A percentile compares a stretch with the other conserved stretches of the same genome.
These are phyloP conservation scores for Lapara coniferarum DNA, from an alignment of 2,888 invertebrate genomes.

Conservation along the genomic window DNA sequence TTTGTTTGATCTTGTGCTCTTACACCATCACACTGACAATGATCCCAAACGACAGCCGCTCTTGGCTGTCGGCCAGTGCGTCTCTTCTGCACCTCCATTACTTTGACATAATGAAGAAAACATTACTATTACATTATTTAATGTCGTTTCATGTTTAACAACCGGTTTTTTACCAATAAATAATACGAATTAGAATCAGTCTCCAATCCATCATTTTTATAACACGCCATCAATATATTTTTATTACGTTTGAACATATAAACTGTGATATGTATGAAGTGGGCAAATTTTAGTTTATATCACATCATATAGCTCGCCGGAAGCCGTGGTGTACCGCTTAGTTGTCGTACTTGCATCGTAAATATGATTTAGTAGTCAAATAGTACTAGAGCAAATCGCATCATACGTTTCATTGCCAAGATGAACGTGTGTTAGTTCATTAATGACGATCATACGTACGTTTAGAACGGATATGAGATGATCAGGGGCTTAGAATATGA, in stretches of 20 bases:
- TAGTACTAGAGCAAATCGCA: neutral
- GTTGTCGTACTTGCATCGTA: conserved; percentile 16
- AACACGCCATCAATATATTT: neutral
- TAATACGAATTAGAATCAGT: neutral
- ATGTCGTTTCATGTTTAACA: neutral
- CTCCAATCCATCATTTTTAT: neutral
- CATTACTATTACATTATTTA: conserved; percentile 7
- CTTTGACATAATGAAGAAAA: conserved; percentile 13
- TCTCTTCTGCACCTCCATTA: conserved; percentile 26
- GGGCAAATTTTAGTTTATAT: conserved; percentile 5
- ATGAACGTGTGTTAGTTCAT: conserved; percentile 15
- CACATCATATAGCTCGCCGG: conserved; percentile 6
- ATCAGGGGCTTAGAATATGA: too few relatives aligned
- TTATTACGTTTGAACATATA: neutral
- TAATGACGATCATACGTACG: neutral
- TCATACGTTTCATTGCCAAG: conserved; percentile 25
- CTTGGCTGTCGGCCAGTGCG: conserved; percentile 40
- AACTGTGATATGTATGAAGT: conserved; percentile 9
- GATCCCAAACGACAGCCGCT: conserved; percentile 35
- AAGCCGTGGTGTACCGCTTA: conserved; percentile 13
- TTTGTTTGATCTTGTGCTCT: conserved; percentile 27
- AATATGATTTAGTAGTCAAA: conserved; percentile 13
- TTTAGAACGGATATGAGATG: conserved; percentile 1
- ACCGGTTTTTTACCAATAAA: neutral
- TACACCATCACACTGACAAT: conserved; percentile 31